phyloP scores from a whole-genome alignment of 2,888 invertebrate species.

The Agrotis ipsilon region DNA sequence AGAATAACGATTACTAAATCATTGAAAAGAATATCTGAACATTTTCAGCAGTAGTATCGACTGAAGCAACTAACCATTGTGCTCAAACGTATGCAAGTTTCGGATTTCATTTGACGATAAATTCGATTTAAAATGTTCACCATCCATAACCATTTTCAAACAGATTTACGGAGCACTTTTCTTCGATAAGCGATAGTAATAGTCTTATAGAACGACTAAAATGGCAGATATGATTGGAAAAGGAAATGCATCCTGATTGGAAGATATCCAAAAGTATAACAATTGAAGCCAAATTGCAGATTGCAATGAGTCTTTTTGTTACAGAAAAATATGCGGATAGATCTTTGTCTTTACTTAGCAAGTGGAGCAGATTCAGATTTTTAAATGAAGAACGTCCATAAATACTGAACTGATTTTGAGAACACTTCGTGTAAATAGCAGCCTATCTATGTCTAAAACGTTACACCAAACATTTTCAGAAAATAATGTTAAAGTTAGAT shows the following conservation, averaged over 20 bases:
- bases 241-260: conserved; percentile 54
- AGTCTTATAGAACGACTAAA: conserved; percentile 37
- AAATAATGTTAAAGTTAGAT: too few species aligned
- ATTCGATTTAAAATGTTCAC: conserved; percentile 35
- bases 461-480: too few species aligned
- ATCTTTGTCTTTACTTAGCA: conserved; percentile 15
- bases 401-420: not conserved
- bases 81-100: conserved; percentile 24
- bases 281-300: conserved; percentile 55
- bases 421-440: too few species aligned
- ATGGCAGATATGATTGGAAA: conserved; percentile 49
- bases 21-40: not conserved
- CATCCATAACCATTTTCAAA: conserved; percentile 20
- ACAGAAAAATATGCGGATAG: conserved; percentile 9
- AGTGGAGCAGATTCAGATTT: conserved; percentile 16
- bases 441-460: too few species aligned
- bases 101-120: conserved; percentile 41
- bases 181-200: conserved; percentile 34
- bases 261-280: conserved; percentile 52
- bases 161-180: conserved; percentile 50
- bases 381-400: conserved; percentile 5
- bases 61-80: conserved; percentile 17
- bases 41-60: not conserved
- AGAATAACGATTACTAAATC: not conserved
- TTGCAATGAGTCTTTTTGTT: conserved; percentile 41